Percentiles rank a stretch among this genome's conserved stretches.
These are phyloP conservation scores for Masticophis lateralis DNA, from an alignment of 2,797 vertebrate species.

Conservation along the genomic window DNA sequence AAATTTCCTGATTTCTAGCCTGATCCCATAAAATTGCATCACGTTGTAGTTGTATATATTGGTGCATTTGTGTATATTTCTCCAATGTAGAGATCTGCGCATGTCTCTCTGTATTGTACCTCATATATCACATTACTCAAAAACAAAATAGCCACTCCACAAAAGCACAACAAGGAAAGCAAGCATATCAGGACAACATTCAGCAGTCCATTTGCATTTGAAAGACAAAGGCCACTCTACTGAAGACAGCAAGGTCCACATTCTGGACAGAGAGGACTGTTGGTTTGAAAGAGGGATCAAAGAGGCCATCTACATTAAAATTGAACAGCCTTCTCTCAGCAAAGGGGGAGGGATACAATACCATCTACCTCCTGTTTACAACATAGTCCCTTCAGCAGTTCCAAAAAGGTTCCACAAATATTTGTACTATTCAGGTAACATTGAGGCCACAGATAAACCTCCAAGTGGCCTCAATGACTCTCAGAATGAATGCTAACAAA, in stretches of 20 bases:
- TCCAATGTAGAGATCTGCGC: no score
- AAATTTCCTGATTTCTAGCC: not conserved
- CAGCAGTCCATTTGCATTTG: not conserved
- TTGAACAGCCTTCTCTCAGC: not conserved
- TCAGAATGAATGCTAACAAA: not conserved
- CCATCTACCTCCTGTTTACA: not conserved
- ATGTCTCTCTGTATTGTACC: no score
- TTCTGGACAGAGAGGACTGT: no score
- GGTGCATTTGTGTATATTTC: not conserved
- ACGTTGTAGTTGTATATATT: not conserved
- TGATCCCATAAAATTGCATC: not conserved
- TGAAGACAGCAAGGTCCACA: not conserved
- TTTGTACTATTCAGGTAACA: not conserved
- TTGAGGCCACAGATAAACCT: not conserved
- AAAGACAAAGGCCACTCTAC: not conserved
- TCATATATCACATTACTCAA: not conserved
- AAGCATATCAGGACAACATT: not conserved
- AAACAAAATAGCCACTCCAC: not conserved
- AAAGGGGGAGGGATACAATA: not conserved
- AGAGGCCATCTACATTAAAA: not conserved
- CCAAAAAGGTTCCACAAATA: not conserved
- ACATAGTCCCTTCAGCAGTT: not conserved
- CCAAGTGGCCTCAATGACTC: not conserved
- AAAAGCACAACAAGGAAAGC: not conserved
- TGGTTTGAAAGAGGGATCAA: no score